These are phyloP conservation scores for Venusia cambrica DNA, from an alignment of 2,888 invertebrate species.

Conservation along the genomic window DNA sequence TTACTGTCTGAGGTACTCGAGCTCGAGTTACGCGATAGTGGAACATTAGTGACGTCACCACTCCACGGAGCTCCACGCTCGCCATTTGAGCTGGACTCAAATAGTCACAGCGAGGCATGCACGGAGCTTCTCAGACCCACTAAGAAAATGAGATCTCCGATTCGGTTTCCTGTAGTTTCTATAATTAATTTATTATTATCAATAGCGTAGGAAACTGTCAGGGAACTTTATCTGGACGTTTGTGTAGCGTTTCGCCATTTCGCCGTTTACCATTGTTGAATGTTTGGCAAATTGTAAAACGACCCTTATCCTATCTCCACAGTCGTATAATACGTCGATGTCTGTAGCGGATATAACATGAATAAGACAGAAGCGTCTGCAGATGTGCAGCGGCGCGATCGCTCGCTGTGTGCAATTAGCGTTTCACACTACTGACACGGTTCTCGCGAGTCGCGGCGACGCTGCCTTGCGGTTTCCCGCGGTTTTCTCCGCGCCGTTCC, in stretches of 20 bases:
- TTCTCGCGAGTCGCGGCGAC: conserved; percentile 68
- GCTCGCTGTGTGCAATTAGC: conserved; percentile 68
- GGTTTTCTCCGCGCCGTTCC: conserved; percentile 78
- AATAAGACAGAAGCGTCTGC: conserved; percentile 41
- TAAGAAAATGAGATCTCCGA: conserved; percentile 74
- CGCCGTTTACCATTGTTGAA: conserved; percentile 52
- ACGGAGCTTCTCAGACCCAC: conserved; percentile 70
- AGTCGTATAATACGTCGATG: conserved; percentile 9
- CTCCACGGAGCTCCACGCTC: conserved; percentile 63
- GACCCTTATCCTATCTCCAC: background rate
- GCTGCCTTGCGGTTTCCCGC: conserved; percentile 77
- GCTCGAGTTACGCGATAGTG: conserved; percentile 54
- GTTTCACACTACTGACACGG: conserved; percentile 81
- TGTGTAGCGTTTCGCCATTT: conserved; percentile 48
- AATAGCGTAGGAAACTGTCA: conserved; percentile 72
- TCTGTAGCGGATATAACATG: conserved; percentile 26
- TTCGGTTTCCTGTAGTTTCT: conserved; percentile 80
- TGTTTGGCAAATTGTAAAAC: conserved; percentile 19
- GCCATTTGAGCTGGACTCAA: conserved; percentile 79
- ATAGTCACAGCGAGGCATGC: conserved; percentile 71
- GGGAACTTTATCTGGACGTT: conserved; percentile 71
- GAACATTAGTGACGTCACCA: conserved; percentile 57
- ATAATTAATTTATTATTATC: conserved; percentile 79
- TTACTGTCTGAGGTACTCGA: conserved; percentile 72
- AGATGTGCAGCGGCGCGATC: conserved; percentile 53